phyloP scores from a whole-genome alignment of 1,140 invertebrate species.

The Drosophila murphyi region DNA sequence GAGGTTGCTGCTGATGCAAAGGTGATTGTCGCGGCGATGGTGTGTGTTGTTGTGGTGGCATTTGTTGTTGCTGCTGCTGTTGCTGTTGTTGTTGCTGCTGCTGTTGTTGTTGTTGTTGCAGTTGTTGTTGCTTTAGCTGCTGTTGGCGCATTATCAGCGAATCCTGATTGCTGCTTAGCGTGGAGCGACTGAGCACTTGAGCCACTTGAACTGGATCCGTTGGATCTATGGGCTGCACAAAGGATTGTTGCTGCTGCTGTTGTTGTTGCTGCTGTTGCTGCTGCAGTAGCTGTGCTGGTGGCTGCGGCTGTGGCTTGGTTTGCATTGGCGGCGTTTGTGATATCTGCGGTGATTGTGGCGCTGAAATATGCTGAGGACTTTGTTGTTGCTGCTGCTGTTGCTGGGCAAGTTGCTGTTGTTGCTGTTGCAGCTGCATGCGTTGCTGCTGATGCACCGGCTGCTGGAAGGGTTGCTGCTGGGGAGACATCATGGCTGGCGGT shows the following conservation, averaged over 20 bases:
- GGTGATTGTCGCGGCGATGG: constrained; percentile 46
- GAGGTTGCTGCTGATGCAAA: constrained; percentile 48
- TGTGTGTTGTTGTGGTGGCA: constrained; percentile 49
- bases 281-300: constrained; percentile 37
- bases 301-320: constrained; percentile 61
- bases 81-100: constrained; percentile 63
- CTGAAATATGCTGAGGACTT: constrained; percentile 73
- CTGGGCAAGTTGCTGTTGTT: constrained; percentile 66
- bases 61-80: constrained; percentile 50
- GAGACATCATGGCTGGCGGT: constrained; percentile 63
- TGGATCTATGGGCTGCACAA: constrained; percentile 74
- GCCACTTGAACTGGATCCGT: constrained; percentile 81
- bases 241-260: constrained; percentile 60
- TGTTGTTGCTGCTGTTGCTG: constrained; percentile 56
- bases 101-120: constrained; percentile 61
- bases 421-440: constrained; percentile 54
- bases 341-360: constrained; percentile 74
- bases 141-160: constrained; percentile 79
- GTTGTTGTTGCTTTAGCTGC: constrained; percentile 77
- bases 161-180: constrained; percentile 78
- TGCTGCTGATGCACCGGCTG: constrained; percentile 63
- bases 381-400: constrained; percentile 73
- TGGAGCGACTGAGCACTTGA: constrained; percentile 75
- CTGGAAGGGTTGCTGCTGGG: constrained; percentile 60
- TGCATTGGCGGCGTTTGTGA: constrained; percentile 70